A percentile compares a stretch with the other conserved stretches of the same genome.
Conservation (phyloP, 2,797 vertebrate species). For the Gila robusta region DNA sequence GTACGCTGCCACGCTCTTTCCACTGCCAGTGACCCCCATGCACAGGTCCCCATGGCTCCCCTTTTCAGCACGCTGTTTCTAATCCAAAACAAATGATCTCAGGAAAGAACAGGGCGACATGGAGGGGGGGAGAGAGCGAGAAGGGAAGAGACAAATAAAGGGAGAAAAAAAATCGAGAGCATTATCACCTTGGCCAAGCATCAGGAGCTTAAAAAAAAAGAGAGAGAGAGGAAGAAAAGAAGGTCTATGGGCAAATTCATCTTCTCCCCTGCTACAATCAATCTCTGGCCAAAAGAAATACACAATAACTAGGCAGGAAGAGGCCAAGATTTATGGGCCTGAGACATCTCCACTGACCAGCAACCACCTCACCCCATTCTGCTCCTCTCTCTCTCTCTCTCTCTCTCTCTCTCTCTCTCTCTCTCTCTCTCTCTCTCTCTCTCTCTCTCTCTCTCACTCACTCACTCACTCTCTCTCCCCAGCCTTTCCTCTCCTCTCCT, state of each 20-base stretch:
- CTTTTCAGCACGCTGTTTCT: slow-evolving; percentile 78
- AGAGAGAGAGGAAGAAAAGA: slow-evolving; percentile 78
- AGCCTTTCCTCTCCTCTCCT: slow-evolving; percentile 41
- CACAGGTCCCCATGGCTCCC: slow-evolving; percentile 45
- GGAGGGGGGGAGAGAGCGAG: slow-evolving; percentile 60
- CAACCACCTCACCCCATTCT: slow-evolving; percentile 88
- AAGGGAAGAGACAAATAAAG: slow-evolving; percentile 49
- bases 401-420: slow-evolving; percentile 8
- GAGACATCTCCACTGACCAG: slow-evolving; percentile 98
- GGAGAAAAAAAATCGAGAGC: slow-evolving; percentile 60
- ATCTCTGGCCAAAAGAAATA: slow-evolving; percentile 99
- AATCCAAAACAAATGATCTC: slow-evolving; percentile 87
- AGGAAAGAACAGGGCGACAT: slow-evolving; percentile 66
- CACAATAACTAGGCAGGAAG: slow-evolving; percentile 99
- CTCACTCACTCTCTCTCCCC: slow-evolving; percentile 27
- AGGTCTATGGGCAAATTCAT: slow-evolving; percentile 95
- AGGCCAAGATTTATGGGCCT: slow-evolving; percentile 97
- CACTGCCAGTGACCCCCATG: slow-evolving; percentile 61
- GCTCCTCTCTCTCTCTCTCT: slow-evolving; percentile 57
- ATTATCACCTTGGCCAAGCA: slow-evolving; percentile 94
- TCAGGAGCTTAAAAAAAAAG: slow-evolving; percentile 81
- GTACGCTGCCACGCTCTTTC: slow-evolving; percentile 80
- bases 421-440: slow-evolving; percentile 44
- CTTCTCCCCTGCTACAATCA: slow-evolving; percentile 95
- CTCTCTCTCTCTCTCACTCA: slow-evolving; percentile 45